phyloP scores from a whole-genome alignment of 2,113 vertebrate species.

The Nycticryphes semicollaris region DNA sequence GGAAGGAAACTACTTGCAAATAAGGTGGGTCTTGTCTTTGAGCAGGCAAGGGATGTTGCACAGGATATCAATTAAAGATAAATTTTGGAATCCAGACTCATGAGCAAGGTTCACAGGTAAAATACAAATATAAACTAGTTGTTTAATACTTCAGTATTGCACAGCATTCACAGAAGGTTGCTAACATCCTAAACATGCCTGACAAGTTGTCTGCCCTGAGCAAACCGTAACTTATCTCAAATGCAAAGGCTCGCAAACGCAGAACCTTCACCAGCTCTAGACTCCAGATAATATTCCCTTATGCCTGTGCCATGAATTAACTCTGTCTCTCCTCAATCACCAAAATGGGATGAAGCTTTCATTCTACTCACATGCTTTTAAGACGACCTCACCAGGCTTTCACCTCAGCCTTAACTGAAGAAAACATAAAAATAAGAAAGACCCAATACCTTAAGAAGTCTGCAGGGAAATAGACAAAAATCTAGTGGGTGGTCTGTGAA shows the following conservation, averaged over 20 bases:
- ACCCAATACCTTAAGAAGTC: background rate
- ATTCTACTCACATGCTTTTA: fast-evolving
- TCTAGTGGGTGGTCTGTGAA: background rate
- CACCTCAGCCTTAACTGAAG: background rate
- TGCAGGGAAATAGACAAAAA: background rate
- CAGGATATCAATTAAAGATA: background rate
- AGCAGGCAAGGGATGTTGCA: background rate
- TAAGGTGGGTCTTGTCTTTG: fast-evolving
- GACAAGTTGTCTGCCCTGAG: background rate
- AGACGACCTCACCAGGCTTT: background rate
- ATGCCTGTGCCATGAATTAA: background rate
- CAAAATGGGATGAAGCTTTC: background rate
- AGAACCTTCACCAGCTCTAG: background rate
- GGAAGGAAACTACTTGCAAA: background rate
- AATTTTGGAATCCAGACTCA: background rate
- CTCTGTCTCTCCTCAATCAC: background rate
- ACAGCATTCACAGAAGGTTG: background rate
- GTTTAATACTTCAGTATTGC: background rate
- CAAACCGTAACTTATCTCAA: background rate
- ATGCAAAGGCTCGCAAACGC: background rate
- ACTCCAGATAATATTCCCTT: background rate
- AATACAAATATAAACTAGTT: background rate
- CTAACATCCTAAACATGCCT: background rate
- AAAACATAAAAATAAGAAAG: background rate
- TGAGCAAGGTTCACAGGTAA: background rate